phyloP scores from a whole-genome alignment of 2,888 invertebrate genomes.

The Pyrochroa serraticornis region DNA sequence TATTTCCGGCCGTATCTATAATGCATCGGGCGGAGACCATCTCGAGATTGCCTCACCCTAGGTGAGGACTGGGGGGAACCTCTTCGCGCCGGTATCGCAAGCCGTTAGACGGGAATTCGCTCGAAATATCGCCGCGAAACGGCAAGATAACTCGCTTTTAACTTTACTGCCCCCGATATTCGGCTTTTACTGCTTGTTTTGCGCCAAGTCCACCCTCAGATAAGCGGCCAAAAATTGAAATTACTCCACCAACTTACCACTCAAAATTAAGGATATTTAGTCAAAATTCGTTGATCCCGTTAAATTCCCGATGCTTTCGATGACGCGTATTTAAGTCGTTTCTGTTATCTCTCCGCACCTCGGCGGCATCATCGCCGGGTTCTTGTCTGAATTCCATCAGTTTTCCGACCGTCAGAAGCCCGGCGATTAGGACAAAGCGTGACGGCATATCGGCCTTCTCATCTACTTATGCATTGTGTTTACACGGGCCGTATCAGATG shows the following conservation, averaged over 20 bases:
- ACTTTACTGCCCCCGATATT: slow-evolving; percentile 31
- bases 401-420: slow-evolving; percentile 32
- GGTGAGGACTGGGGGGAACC: slow-evolving; percentile 46
- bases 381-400: slow-evolving; percentile 23
- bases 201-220: slow-evolving; percentile 1
- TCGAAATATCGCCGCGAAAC: slow-evolving; percentile 37
- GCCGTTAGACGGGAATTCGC: slow-evolving; percentile 41
- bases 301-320: too few relatives aligned
- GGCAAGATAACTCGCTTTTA: slow-evolving; percentile 34
- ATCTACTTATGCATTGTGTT: slow-evolving; percentile 40
- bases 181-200: slow-evolving; percentile 33
- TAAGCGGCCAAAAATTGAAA: slow-evolving; percentile 1
- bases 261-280: too few relatives aligned
- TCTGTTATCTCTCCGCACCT: slow-evolving; percentile 18
- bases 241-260: too few relatives aligned
- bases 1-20: slow-evolving; percentile 61
- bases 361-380: slow-evolving; percentile 23
- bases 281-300: too few relatives aligned
- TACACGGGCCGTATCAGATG: slow-evolving; percentile 39
- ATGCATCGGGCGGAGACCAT: slow-evolving; percentile 56
- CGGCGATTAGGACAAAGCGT: slow-evolving; percentile 40
- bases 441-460: slow-evolving; percentile 38
- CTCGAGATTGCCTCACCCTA: slow-evolving; percentile 48
- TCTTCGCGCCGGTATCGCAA: slow-evolving; percentile 37
- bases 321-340: too few relatives aligned